A percentile compares a stretch with the other conserved stretches of the same genome.
These are phyloP conservation scores for Acanthosepion pharaonis DNA, from an alignment of 2,888 invertebrate genomes.

Conservation along the genomic window DNA sequence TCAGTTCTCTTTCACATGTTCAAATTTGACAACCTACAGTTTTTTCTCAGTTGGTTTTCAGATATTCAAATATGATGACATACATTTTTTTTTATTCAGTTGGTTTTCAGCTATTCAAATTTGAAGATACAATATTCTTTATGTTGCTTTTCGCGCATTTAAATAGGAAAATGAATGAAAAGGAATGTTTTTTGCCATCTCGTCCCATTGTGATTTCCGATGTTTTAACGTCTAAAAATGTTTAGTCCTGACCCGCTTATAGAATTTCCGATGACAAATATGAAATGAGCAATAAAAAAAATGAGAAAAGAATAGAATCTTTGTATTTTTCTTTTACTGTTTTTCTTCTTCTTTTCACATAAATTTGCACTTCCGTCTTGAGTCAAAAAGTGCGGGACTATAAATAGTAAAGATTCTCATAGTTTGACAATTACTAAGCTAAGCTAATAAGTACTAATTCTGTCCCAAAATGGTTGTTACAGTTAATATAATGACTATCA, in stretches of 20 bases:
- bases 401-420: background rate
- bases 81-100: no score
- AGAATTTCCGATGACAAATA: constrained; percentile 21
- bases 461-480: no score
- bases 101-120: no score
- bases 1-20: no score
- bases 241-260: background rate
- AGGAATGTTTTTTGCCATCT: background rate
- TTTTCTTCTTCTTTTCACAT: background rate
- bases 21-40: no score
- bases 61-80: no score
- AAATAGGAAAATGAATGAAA: background rate
- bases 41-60: no score
- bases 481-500: no score
- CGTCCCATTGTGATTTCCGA: background rate
- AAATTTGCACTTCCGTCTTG: background rate
- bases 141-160: background rate
- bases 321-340: background rate
- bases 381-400: background rate
- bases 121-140: background rate
- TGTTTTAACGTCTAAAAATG: background rate
- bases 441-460: no score
- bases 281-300: background rate
- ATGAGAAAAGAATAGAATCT: background rate
- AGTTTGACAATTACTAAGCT: no score